Conservation (phyloP, 2,797 vertebrate genomes). For the Aulostomus chinensis region DNA sequence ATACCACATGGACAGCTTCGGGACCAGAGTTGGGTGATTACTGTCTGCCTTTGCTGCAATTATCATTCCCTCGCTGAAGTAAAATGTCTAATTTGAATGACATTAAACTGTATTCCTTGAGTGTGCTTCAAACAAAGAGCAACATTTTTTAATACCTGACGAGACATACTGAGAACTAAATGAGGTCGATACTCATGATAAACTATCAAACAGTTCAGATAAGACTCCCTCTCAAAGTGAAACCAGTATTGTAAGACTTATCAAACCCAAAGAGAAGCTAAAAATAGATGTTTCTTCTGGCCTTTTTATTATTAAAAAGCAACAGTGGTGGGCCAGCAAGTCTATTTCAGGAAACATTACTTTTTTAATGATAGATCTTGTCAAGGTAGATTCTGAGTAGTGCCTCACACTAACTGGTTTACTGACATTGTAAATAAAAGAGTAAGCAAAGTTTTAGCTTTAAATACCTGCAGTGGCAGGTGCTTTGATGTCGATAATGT, state of each 20-base stretch:
- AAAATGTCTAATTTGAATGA: too few species aligned
- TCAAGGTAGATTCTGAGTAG: not conserved
- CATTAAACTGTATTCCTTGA: too few species aligned
- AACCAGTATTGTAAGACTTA: not conserved
- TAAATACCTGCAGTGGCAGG: not conserved
- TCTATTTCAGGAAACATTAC: slow-evolving; percentile 4
- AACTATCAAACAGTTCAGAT: not conserved
- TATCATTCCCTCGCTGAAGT: too few species aligned
- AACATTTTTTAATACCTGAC: too few species aligned
- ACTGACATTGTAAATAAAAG: not conserved
- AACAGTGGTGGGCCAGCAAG: slow-evolving; percentile 8
- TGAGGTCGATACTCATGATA: too few species aligned
- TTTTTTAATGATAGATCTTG: slow-evolving; percentile 21
- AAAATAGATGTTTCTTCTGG: slow-evolving; percentile 12
- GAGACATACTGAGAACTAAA: not conserved
- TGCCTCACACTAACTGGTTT: not conserved
- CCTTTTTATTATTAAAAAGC: slow-evolving; percentile 34
- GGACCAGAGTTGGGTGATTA: too few species aligned
- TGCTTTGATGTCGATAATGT: too few species aligned
- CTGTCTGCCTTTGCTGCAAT: too few species aligned
- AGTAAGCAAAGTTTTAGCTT: not conserved
- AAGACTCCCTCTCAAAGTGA: not conserved
- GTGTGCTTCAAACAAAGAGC: too few species aligned
- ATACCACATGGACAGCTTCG: too few species aligned
- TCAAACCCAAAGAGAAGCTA: not conserved